These are phyloP conservation scores for Lepidocyrtoides sp. DNA, from an alignment of 2,888 invertebrate species.

Conservation along the genomic window DNA sequence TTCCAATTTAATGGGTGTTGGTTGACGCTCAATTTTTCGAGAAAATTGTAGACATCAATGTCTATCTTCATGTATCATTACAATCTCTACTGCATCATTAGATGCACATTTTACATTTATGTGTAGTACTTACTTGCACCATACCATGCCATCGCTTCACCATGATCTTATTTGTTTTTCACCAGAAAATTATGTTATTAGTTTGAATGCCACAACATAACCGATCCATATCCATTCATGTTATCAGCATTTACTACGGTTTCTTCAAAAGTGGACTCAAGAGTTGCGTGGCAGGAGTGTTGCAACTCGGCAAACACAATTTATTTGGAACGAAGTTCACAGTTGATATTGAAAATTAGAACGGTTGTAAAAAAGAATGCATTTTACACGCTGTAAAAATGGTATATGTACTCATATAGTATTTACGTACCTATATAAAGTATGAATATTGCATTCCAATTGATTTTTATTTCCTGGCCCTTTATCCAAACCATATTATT, in stretches of 20 bases:
- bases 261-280: neutral
- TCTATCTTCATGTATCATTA: slow-evolving; percentile 14
- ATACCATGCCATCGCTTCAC: neutral
- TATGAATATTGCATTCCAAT: too few relatives aligned
- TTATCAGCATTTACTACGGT: neutral
- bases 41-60: slow-evolving; percentile 33
- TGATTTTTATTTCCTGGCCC: slow-evolving; percentile 12
- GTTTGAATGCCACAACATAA: neutral
- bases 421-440: too few relatives aligned
- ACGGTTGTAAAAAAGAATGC: neutral
- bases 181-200: slow-evolving; percentile 64
- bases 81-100: slow-evolving; percentile 37
- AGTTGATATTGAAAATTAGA: slow-evolving; percentile 16
- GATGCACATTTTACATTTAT: slow-evolving; percentile 49
- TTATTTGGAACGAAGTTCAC: neutral
- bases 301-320: neutral
- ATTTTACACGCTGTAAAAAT: too few relatives aligned
- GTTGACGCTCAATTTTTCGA: slow-evolving; percentile 61
- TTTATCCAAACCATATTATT: neutral
- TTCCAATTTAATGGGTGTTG: slow-evolving; percentile 73
- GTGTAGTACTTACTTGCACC: neutral
- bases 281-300: neutral
- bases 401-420: too few relatives aligned
- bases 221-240: neutral
- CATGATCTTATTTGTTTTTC: neutral